phyloP scores from a whole-genome alignment of 2,797 vertebrate species.

The Alfaro cultratus region DNA sequence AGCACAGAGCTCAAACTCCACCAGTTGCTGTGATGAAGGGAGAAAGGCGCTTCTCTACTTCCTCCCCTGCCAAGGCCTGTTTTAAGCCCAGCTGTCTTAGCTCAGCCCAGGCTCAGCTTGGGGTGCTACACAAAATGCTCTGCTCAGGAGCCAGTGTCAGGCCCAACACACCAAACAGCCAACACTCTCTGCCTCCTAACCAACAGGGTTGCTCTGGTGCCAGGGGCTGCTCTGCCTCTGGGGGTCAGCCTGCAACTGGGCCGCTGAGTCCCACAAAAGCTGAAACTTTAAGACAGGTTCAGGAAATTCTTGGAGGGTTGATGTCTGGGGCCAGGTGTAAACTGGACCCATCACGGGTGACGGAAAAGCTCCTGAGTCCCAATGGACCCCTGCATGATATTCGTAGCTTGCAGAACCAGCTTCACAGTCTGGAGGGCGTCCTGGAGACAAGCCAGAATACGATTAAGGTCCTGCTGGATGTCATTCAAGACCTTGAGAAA shows the following conservation, averaged over 20 bases:
- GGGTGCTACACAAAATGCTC: constrained; percentile 80
- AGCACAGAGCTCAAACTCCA: constrained; percentile 75
- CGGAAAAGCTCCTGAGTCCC: constrained; percentile 72
- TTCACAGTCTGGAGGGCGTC: constrained; percentile 88
- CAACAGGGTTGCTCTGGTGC: constrained; percentile 73
- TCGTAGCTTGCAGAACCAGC: constrained; percentile 84
- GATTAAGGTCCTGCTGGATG: constrained; percentile 89
- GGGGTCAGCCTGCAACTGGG: constrained; percentile 53
- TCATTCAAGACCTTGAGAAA: constrained; percentile 92
- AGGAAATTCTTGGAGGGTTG: constrained; percentile 85
- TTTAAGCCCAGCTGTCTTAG: constrained; percentile 80
- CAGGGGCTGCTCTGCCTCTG: constrained; percentile 63
- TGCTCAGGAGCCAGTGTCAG: constrained; percentile 76
- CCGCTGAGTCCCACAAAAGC: constrained; percentile 74
- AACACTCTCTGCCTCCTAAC: constrained; percentile 65
- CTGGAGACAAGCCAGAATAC: constrained; percentile 91
- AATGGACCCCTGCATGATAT: constrained; percentile 79
- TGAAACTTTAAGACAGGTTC: constrained; percentile 81
- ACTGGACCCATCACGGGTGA: constrained; percentile 74
- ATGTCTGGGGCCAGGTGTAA: constrained; percentile 83
- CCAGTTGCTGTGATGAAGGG: constrained; percentile 72
- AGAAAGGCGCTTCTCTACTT: constrained; percentile 66
- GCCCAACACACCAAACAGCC: constrained; percentile 71
- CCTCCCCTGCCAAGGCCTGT: constrained; percentile 77
- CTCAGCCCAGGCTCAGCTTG: constrained; percentile 79